phyloP scores from a whole-genome alignment of 2,113 vertebrate genomes.

The Rhinichthys klamathensis region DNA sequence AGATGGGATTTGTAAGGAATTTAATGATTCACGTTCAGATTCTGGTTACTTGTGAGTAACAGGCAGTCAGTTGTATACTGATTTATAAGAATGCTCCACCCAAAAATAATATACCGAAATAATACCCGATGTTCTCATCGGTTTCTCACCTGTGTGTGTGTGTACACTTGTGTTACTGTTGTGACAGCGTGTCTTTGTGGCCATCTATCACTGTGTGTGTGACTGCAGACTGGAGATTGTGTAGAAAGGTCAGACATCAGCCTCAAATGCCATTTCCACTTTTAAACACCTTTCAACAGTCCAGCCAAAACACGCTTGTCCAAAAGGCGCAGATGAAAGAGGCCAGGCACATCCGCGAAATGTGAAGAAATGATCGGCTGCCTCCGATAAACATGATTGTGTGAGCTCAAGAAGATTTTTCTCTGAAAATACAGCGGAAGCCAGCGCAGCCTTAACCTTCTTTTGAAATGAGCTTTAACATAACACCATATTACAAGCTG shows the following conservation, averaged over 20 bases:
- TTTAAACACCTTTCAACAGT: constrained; percentile 65
- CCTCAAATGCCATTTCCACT: constrained; percentile 63
- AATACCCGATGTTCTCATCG: no score
- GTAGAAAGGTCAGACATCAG: constrained; percentile 62
- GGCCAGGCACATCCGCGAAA: constrained; percentile 33
- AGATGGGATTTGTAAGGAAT: background rate
- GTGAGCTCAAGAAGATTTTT: constrained; percentile 25
- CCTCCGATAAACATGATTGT: constrained; percentile 46
- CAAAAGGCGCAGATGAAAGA: constrained; percentile 52
- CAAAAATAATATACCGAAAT: no score
- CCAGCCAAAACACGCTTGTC: constrained; percentile 50
- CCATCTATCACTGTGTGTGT: constrained; percentile 59
- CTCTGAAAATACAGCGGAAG: constrained; percentile 18
- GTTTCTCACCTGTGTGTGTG: background rate
- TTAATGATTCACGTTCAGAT: no score
- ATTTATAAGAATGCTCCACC: no score
- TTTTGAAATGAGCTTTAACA: constrained; percentile 45
- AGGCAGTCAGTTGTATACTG: no score
- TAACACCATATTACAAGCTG: constrained; percentile 48
- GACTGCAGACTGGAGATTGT: constrained; percentile 56
- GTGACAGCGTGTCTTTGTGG: constrained; percentile 35
- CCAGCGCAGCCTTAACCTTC: constrained; percentile 31
- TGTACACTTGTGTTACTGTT: constrained; percentile 5
- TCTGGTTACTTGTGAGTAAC: no score
- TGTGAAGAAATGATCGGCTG: constrained; percentile 53